These are phyloP conservation scores for Euclidia mi DNA, from an alignment of 2,888 invertebrate species.

Conservation along the genomic window DNA sequence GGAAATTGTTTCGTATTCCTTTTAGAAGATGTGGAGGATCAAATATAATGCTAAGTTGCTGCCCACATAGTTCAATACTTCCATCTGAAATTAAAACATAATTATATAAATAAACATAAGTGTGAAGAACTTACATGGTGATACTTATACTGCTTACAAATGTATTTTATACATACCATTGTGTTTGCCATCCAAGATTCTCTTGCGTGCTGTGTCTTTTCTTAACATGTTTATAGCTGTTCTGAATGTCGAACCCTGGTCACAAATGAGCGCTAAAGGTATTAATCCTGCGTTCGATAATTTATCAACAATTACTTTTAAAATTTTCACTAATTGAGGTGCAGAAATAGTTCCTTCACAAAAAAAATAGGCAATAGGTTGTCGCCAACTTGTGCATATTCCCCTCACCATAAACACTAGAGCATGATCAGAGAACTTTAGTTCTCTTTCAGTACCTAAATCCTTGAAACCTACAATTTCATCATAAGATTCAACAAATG, in stretches of 20 bases:
- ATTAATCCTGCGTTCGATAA: constrained; percentile 32
- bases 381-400: constrained; percentile 36
- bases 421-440: constrained; percentile 39
- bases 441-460: constrained; percentile 23
- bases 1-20: constrained; percentile 1
- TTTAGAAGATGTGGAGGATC: background rate
- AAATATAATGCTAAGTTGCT: background rate
- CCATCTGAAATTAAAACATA: constrained; percentile 1
- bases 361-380: constrained; percentile 44
- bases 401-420: constrained; percentile 48
- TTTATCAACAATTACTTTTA: constrained; percentile 37
- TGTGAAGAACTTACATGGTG: no score
- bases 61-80: background rate
- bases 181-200: constrained; percentile 1
- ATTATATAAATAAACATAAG: background rate
- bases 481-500: constrained; percentile 31
- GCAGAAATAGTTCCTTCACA: constrained; percentile 48
- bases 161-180: no score
- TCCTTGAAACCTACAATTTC: constrained; percentile 38
- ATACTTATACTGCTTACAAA: no score
- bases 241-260: constrained; percentile 50
- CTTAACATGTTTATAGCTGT: constrained; percentile 27
- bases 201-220: constrained; percentile 20
- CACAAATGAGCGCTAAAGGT: constrained; percentile 43
- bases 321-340: constrained; percentile 32